Evolutionary conservation across 2,888 invertebrate species (phyloP).

Genomic region (Eristalis tenax): DNA sequence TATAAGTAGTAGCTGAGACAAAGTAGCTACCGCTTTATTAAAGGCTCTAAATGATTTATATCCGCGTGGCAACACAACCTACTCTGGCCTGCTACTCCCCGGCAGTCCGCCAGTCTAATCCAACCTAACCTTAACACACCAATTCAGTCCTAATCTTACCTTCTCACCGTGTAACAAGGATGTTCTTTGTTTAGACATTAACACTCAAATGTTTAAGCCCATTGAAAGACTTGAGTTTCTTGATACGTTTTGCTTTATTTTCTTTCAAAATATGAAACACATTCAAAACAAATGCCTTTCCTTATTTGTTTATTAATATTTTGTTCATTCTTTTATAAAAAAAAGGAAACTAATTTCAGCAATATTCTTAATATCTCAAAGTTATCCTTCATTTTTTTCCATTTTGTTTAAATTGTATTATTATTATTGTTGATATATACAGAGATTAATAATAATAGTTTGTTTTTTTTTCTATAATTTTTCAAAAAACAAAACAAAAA

Average conservation of each 20-base stretch:
- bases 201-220: neutral
- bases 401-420: conserved; percentile 25
- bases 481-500: conserved; percentile 31
- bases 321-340: conserved; percentile 27
- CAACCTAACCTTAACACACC: too few species aligned
- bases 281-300: conserved; percentile 65
- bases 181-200: neutral
- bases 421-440: conserved; percentile 63
- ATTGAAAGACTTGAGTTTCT: conserved; percentile 36
- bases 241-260: conserved; percentile 62
- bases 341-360: conserved; percentile 60
- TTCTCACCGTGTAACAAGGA: too few species aligned
- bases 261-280: conserved; percentile 64
- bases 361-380: conserved; percentile 44
- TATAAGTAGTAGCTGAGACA: too few species aligned
- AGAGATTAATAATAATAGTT: conserved; percentile 53
- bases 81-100: too few species aligned
- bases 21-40: too few species aligned
- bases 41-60: too few species aligned
- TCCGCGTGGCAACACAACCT: too few species aligned
- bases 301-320: conserved; percentile 21
- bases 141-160: too few species aligned
- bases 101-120: too few species aligned
- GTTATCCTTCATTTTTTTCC: neutral
- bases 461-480: neutral